A percentile compares a stretch with the other conserved stretches of the same genome.
Evolutionary conservation across 1,140 invertebrate species (phyloP).

Genomic region (Pissodes strobi): DNA sequence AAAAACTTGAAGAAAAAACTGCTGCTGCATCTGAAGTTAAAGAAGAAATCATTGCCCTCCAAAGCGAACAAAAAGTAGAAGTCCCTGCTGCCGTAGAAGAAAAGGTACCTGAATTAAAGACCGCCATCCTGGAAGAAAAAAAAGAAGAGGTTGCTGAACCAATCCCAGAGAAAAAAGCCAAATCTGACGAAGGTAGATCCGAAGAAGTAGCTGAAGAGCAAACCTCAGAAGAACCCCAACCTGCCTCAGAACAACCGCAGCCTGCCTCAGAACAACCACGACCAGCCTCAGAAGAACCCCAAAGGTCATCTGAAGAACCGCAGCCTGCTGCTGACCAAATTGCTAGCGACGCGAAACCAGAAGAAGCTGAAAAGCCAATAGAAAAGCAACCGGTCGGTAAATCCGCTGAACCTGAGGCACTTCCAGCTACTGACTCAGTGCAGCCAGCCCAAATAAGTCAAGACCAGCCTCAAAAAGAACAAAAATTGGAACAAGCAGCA

Average conservation of each 20-base stretch:
- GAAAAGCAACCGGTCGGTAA: conserved; percentile 34
- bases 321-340: conserved; percentile 15
- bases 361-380: conserved; percentile 21
- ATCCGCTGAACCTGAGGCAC: conserved; percentile 20
- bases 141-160: conserved; percentile 23
- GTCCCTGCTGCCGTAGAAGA: conserved; percentile 41
- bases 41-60: conserved; percentile 37
- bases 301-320: conserved; percentile 6
- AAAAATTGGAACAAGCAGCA: conserved; percentile 41
- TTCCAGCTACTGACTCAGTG: not conserved
- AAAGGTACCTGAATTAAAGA: conserved; percentile 44
- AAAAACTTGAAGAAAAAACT: conserved; percentile 29
- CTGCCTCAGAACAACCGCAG: conserved; percentile 8
- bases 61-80: conserved; percentile 48
- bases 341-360: conserved; percentile 9
- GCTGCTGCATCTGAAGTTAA: conserved; percentile 42
- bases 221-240: conserved; percentile 17
- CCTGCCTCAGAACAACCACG: conserved; percentile 7
- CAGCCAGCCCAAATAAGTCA: not conserved
- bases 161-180: conserved; percentile 44
- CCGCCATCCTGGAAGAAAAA: conserved; percentile 6
- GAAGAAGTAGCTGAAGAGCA: conserved; percentile 36
- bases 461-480: conserved; percentile 12
- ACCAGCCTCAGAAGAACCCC: not conserved
- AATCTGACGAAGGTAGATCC: conserved; percentile 40